These are phyloP conservation scores for Tapera naevia DNA, from an alignment of 2,797 vertebrate species.

Conservation along the genomic window DNA sequence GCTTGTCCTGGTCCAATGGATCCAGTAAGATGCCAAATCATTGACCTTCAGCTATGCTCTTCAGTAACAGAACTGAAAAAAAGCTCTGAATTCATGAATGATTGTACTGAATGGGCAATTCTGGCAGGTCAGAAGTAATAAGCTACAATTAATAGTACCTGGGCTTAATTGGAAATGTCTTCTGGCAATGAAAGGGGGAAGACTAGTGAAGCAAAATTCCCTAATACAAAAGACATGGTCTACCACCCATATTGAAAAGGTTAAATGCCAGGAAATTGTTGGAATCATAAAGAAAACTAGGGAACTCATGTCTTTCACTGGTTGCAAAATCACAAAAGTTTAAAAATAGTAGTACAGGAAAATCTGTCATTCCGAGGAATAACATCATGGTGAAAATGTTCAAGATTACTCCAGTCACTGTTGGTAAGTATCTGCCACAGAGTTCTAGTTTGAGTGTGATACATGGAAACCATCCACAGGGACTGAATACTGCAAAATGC, in stretches of 20 bases:
- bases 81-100: not conserved
- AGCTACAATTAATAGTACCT: not conserved
- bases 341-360: not conserved
- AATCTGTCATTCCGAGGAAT: not conserved
- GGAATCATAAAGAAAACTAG: not conserved
- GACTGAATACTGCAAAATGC: not conserved
- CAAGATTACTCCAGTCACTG: not conserved
- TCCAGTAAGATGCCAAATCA: not conserved
- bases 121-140: not conserved
- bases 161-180: not conserved
- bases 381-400: not conserved
- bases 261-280: not conserved
- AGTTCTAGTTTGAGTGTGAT: not conserved
- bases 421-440: not conserved
- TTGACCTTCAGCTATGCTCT: accelerated
- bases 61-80: not conserved
- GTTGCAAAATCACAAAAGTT: not conserved
- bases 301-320: not conserved
- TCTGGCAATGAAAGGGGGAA: not conserved
- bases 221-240: not conserved
- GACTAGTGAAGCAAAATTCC: not conserved
- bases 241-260: not conserved
- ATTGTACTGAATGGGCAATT: not conserved
- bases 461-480: not conserved
- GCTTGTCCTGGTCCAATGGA: not conserved